These are phyloP conservation scores for Pangasius macronema DNA, from an alignment of 2,797 vertebrate species.

Conservation along the genomic window DNA sequence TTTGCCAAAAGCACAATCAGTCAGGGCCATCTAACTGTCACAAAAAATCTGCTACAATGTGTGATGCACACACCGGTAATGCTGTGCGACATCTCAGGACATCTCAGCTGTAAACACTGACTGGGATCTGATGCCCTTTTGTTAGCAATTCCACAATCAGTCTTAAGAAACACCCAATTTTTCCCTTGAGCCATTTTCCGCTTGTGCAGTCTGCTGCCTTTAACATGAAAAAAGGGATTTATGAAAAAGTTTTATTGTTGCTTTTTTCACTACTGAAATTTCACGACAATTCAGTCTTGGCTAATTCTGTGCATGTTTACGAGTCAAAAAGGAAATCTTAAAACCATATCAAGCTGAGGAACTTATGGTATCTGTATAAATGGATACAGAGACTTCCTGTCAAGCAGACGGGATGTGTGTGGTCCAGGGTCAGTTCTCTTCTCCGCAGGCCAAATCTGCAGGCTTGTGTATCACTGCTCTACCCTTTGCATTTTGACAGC, in stretches of 20 bases:
- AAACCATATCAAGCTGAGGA: slow-evolving; percentile 37
- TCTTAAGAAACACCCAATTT: not conserved
- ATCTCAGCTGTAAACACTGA: slow-evolving; percentile 12
- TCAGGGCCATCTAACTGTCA: slow-evolving; percentile 35
- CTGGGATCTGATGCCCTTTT: slow-evolving; percentile 11
- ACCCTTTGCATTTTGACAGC: slow-evolving; percentile 17
- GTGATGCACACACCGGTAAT: slow-evolving; percentile 1
- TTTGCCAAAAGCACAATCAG: slow-evolving; percentile 46
- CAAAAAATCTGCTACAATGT: slow-evolving; percentile 22
- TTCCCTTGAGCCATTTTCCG: not conserved
- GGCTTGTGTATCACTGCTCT: slow-evolving; percentile 10
- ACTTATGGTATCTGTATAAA: slow-evolving; percentile 36
- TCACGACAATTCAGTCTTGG: not conserved
- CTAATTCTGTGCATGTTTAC: not conserved
- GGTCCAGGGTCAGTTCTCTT: slow-evolving; percentile 39
- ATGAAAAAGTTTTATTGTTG: not conserved
- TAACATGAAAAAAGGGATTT: not conserved
- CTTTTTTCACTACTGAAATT: not conserved
- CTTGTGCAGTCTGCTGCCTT: not conserved
- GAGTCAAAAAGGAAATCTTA: slow-evolving; percentile 1
- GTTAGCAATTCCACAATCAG: slow-evolving; percentile 9
- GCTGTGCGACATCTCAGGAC: slow-evolving; percentile 21
- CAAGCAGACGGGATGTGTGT: slow-evolving; percentile 51
- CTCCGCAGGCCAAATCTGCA: slow-evolving; percentile 16
- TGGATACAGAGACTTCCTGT: slow-evolving; percentile 51